Evolutionary conservation across 1,140 invertebrate genomes (phyloP), one percentile per base, ranked within the genome.

Genomic region (Diorhabda carinulata): DNA sequence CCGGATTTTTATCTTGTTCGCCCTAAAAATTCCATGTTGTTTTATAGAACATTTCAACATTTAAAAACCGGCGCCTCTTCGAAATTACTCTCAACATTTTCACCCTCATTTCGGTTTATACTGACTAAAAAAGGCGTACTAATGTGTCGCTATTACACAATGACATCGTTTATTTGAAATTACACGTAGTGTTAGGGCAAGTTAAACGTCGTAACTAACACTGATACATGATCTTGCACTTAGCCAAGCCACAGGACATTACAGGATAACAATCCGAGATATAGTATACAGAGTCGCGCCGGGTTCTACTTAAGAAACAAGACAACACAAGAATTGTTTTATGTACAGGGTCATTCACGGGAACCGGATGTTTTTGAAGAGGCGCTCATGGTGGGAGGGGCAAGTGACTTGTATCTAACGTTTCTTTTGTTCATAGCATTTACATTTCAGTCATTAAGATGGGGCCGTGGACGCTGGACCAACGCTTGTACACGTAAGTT

Each of bases 161-260:
- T 52, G 47, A 8, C 47, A 52, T n/a, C 47, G 47, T n/a, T 52
- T 52, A 52, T 52, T 52, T 52, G 47, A 52, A 52, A 52, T 52
- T 52, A 52, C 47, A 52, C 47, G n/a, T 52, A n/a, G 47, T n/a
- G 47, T 6, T n/a, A n/a, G 47, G 47, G 47, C 47, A 52, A 52
- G 47, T 52, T 52, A 52, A 52, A 52, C 47, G 47, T 52, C 47
- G 47, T 52, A 52, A 52, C 47, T 52, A 52, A 52, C 47, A 52
- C 47, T 52, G 47, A 52, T 52, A 52, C 47, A 52, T 52, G 47
- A n/a, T 52, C 47, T 52, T 52, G 47, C 47, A 52, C 47, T 52
- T 52, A 52, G 47, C 47, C 2, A 52, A 52, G 47, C 47, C 47
- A 52, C 47, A 52, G 47, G 47, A 52, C 47, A 52, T 52, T 52